Evolutionary conservation across 2,888 invertebrate species (phyloP), one percentile per base, ranked within the genome.

Genomic region (Capitulum mitella): DNA sequence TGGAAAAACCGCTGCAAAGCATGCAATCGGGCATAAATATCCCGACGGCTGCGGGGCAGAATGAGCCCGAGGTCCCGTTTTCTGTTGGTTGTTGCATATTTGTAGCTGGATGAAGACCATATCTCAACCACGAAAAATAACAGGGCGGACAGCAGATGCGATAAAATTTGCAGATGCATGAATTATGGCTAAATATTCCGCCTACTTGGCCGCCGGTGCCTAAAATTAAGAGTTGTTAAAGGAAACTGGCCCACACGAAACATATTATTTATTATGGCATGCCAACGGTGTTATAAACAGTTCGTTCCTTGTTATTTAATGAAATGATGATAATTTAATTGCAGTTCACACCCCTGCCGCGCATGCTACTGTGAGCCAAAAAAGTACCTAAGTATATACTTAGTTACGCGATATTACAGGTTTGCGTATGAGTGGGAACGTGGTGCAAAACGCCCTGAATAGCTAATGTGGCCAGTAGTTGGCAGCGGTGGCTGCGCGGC

Each of bases 241-340:
- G 70, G 19, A 37, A 70, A 34, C 70, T 37, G 70, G n/a, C 61
- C 29, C 61, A 61, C 61, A 61, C 61, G 61, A 61, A 70, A 37
- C 37, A 19, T 37, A 34, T 34, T 32, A 37, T 70, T 70, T 37
- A 37, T 70, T 16, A 70, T 16, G 70, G 37, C 37, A 70, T 70
- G 37, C 32, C 70, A 32, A 16, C 34, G 37, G 37, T 26, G 70
- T 37, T 37, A 70, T 70, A 70, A 70, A 70, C 70, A 70, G 34
- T 70, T 26, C 70, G 70, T 37, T 37, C 19, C 37, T 70, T 37
- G 70, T 70, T 70, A 32, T 70, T 70, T 70, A 70, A 70, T 70
- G 37, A 34, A 70, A 70, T 70, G 70, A 70, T 70, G 70, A 70
- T 70, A 37, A 70, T 70, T 70, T 70, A 70, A 70, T 70, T 70